Percentiles rank a stretch among this genome's conserved stretches.
phyloP scores from a whole-genome alignment of 1,140 invertebrate species.

The Hylaeus volcanicus region DNA sequence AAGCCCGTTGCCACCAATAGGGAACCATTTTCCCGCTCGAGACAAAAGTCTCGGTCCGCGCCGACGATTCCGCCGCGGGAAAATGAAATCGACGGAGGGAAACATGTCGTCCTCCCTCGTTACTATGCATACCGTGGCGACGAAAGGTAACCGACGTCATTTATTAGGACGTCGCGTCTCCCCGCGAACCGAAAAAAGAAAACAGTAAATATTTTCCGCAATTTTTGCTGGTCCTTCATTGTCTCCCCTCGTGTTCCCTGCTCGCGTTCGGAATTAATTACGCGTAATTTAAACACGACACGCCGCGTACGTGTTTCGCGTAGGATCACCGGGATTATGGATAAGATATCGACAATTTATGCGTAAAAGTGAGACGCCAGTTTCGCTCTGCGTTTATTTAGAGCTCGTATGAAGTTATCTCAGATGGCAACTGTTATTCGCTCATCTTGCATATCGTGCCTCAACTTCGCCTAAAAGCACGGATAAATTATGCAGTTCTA shows the following conservation, averaged over 20 bases:
- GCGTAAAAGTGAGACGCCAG: not conserved
- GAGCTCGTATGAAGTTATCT: too few species aligned
- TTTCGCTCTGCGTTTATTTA: too few species aligned
- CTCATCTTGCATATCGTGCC: too few species aligned
- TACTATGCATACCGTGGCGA: constrained; percentile 51
- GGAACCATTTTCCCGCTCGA: constrained; percentile 35
- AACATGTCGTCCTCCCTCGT: constrained; percentile 25
- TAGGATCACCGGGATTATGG: not conserved
- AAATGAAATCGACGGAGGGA: constrained; percentile 33
- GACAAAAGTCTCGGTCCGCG: not conserved
- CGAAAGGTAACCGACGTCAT: constrained; percentile 35
- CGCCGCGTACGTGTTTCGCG: too few species aligned
- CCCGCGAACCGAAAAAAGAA: not conserved
- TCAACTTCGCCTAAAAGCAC: too few species aligned
- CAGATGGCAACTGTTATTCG: too few species aligned
- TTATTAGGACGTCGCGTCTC: constrained; percentile 44
- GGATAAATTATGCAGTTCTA: too few species aligned
- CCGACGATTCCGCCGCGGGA: constrained; percentile 8
- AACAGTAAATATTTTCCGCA: constrained; percentile 31
- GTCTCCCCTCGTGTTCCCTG: not conserved
- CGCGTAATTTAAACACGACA: constrained; percentile 1
- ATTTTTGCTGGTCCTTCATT: constrained; percentile 10
- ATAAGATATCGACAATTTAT: not conserved
- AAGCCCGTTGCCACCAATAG: constrained; percentile 54
- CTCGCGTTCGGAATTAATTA: constrained; percentile 40